Conservation (phyloP, 2,888 invertebrate genomes). For the Ennomos quercinarius region DNA sequence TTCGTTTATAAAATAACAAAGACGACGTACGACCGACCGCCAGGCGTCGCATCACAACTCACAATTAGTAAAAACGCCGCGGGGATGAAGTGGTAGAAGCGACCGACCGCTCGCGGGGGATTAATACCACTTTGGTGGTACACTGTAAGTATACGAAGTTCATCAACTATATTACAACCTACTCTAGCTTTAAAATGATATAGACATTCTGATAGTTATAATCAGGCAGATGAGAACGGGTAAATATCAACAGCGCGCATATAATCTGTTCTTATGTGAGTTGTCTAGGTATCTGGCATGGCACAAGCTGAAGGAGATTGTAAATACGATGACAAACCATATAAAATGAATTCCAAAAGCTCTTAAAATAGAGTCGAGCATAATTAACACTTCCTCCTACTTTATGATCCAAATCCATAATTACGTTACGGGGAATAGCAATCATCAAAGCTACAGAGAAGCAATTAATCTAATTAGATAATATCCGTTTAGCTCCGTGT, state of each 20-base stretch:
- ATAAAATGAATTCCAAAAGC: constrained; percentile 8
- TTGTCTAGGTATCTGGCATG: too few relatives aligned
- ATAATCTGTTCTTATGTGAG: too few relatives aligned
- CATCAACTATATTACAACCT: constrained; percentile 8
- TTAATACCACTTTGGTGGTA: constrained; percentile 25
- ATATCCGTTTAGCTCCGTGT: constrained; percentile 35
- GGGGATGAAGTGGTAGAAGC: constrained; percentile 36
- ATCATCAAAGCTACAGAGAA: constrained; percentile 32
- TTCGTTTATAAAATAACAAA: constrained; percentile 79
- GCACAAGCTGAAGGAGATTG: too few relatives aligned
- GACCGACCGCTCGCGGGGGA: constrained; percentile 17
- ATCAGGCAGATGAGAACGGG: too few relatives aligned
- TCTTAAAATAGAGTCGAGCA: constrained; percentile 10
- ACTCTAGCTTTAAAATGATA: too few relatives aligned
- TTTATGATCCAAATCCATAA: constrained; percentile 30
- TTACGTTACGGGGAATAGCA: constrained; percentile 28
- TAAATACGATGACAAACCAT: too few relatives aligned
- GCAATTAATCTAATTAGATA: constrained; percentile 33
- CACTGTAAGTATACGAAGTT: constrained; percentile 12
- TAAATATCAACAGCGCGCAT: too few relatives aligned
- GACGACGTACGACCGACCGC: constrained; percentile 68
- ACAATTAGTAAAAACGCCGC: constrained; percentile 59
- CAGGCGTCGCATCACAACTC: constrained; percentile 56
- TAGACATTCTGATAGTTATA: too few relatives aligned
- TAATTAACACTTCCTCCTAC: constrained; percentile 26